Evolutionary conservation across 1,140 invertebrate species (phyloP).

Genomic region (Drosophila erecta): DNA sequence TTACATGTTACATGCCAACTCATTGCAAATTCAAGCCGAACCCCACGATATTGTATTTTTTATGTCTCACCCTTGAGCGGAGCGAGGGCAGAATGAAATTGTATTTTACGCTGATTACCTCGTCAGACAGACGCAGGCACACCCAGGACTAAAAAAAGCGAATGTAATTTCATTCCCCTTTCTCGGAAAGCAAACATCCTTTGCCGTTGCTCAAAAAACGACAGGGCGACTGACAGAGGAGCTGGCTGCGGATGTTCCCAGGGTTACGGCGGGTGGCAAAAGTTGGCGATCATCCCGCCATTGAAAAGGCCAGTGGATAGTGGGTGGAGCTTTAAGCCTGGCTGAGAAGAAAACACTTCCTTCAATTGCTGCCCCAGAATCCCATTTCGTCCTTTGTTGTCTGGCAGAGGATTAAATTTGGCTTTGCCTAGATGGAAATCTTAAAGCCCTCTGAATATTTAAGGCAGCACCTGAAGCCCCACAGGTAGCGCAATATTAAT

Average conservation of each 20-base stretch:
- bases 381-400: conserved; percentile 36
- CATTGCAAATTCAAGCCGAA: conserved; percentile 51
- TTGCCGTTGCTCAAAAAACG: conserved; percentile 23
- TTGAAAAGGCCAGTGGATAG: conserved; percentile 1
- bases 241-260: conserved; percentile 59
- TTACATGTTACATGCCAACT: conserved; percentile 19
- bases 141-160: conserved; percentile 54
- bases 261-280: conserved; percentile 53
- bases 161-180: conserved; percentile 69
- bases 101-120: conserved; percentile 76
- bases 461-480: conserved; percentile 18
- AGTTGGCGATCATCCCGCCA: conserved; percentile 55
- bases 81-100: conserved; percentile 48
- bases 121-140: conserved; percentile 56
- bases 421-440: neutral
- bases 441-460: conserved; percentile 20
- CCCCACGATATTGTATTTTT: conserved; percentile 50
- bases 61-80: conserved; percentile 54
- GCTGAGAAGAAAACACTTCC: neutral
- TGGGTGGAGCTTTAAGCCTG: conserved; percentile 19
- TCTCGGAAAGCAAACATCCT: conserved; percentile 19
- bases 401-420: conserved; percentile 35
- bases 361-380: conserved; percentile 7
- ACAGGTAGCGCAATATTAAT: conserved; percentile 36
- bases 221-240: conserved; percentile 9